phyloP scores from a whole-genome alignment of 2,888 invertebrate species.

The Bembecia ichneumoniformis region DNA sequence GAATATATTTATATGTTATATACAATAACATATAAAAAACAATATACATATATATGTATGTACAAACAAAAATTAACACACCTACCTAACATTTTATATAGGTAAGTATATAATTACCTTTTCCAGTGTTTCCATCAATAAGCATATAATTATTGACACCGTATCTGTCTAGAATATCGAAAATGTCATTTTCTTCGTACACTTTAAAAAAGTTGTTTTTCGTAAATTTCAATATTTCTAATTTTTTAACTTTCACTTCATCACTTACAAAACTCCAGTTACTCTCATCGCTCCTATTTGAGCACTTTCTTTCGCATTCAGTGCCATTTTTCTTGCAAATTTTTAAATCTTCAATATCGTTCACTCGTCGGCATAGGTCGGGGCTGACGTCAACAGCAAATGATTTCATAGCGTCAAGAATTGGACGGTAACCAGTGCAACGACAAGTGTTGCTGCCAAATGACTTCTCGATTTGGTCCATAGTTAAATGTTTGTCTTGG shows the following conservation, averaged over 20 bases:
- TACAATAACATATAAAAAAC: too few species aligned
- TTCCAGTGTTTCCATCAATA: conserved; percentile 79
- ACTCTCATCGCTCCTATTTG: conserved; percentile 25
- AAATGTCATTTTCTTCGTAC: conserved; percentile 53
- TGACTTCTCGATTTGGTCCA: conserved; percentile 79
- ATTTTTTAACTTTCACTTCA: conserved; percentile 13
- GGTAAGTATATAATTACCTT: conserved; percentile 64
- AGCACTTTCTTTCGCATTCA: conserved; percentile 37
- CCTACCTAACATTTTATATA: too few species aligned
- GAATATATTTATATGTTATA: too few species aligned
- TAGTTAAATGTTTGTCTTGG: conserved; percentile 67
- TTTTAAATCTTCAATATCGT: conserved; percentile 58
- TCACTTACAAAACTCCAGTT: conserved; percentile 40
- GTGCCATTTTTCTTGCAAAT: conserved; percentile 26
- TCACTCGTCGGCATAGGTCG: conserved; percentile 54
- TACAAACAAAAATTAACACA: too few species aligned
- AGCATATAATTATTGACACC: conserved; percentile 67
- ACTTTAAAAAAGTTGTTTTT: conserved; percentile 62
- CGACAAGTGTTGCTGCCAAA: conserved; percentile 85
- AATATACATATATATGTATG: too few species aligned
- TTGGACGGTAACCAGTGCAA: conserved; percentile 85
- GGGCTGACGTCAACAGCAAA: conserved; percentile 75
- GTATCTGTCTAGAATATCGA: conserved; percentile 48
- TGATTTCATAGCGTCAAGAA: conserved; percentile 82
- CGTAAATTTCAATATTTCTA: conserved; percentile 54